Conservation (phyloP, 2,113 vertebrate species). For the Anthoscopus minutus region DNA sequence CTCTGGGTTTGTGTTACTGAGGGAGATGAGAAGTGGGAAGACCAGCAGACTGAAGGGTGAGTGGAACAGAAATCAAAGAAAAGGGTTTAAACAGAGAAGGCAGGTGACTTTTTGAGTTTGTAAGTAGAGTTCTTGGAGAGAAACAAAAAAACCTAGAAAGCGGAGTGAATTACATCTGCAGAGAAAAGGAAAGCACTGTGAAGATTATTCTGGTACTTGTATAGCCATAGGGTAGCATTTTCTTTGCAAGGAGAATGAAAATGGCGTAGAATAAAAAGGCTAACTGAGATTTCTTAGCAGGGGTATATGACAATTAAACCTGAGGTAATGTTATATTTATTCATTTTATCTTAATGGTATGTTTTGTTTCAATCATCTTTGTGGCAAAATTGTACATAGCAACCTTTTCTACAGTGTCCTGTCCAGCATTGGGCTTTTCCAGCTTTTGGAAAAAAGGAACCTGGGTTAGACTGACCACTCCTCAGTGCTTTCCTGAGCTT, state of each 20-base stretch:
- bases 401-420: background rate
- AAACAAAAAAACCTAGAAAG: background rate
- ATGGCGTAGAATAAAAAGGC: background rate
- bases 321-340: background rate
- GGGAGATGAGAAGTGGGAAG: background rate
- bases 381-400: background rate
- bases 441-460: background rate
- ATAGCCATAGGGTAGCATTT: background rate
- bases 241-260: background rate
- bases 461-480: background rate
- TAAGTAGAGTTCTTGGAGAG: background rate
- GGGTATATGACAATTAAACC: background rate
- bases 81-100: background rate
- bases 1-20: background rate
- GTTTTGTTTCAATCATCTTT: background rate
- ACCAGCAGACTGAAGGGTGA: background rate
- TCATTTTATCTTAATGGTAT: background rate
- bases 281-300: background rate
- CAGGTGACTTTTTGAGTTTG: background rate
- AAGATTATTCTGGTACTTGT: background rate
- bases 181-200: background rate
- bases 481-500: background rate
- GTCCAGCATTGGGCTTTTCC: background rate
- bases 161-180: background rate
- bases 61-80: background rate